These are phyloP conservation scores for Brachystomella parvula DNA, from an alignment of 1,140 invertebrate genomes.

Conservation along the genomic window DNA sequence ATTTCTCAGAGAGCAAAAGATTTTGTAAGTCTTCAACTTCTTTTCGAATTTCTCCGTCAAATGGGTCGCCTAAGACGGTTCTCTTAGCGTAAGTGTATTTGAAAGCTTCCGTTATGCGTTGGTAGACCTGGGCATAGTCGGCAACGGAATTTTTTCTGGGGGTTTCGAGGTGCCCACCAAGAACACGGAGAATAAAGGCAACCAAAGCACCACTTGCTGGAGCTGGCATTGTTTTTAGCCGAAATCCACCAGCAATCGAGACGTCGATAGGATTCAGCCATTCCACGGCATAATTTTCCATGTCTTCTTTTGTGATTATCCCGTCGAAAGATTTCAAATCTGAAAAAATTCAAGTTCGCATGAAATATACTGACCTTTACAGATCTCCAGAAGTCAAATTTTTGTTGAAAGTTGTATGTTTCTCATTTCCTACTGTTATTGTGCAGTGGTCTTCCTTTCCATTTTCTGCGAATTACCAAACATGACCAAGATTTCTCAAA, in stretches of 20 bases:
- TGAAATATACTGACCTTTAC: no score
- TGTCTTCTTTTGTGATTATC: conserved; percentile 68
- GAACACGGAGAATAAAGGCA: conserved; percentile 69
- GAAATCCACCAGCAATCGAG: conserved; percentile 52
- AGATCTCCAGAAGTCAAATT: no score
- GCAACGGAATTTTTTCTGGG: neutral
- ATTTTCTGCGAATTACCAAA: no score
- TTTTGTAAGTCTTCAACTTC: conserved; percentile 12
- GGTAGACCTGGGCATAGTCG: conserved; percentile 50
- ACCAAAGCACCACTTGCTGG: conserved; percentile 73
- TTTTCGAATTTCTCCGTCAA: conserved; percentile 57
- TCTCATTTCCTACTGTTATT: no score
- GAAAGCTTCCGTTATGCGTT: conserved; percentile 79
- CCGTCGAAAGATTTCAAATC: conserved; percentile 64
- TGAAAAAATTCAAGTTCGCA: no score
- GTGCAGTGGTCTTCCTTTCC: no score
- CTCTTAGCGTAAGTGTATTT: conserved; percentile 85
- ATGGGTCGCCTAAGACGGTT: conserved; percentile 76
- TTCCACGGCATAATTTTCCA: conserved; percentile 60
- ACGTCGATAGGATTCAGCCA: conserved; percentile 57
- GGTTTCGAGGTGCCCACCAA: conserved; percentile 61
- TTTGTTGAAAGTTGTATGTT: no score
- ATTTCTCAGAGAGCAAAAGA: conserved; percentile 45
- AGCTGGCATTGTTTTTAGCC: conserved; percentile 61
- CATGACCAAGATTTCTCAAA: no score